Base-by-base conservation (phyloP, 1,140 invertebrate species). In the Drosophila santomea region DNA sequence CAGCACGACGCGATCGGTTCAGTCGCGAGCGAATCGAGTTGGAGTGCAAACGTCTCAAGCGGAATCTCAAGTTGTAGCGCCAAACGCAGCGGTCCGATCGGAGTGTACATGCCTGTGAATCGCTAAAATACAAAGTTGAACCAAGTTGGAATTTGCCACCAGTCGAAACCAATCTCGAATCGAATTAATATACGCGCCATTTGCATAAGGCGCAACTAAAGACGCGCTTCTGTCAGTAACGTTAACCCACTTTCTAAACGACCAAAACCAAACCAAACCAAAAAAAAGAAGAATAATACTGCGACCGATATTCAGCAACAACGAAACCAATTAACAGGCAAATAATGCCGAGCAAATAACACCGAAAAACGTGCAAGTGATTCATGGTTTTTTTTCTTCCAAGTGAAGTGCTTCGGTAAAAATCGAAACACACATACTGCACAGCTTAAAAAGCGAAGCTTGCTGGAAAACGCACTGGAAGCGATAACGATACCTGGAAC, bases 201-300 rank as follows among this genome's bases (percentile, higher is more conserved):
- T 88, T 72, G 60, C 83, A 88, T 86, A 79, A 64, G 68, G 59
- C 79, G 62, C 67, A 64, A 44, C 80, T 43, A 43, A 85, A 85
- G 81, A 80, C 81, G 81, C 77, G 66, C 59, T 60, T 57, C 45
- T 58, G 62, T 69, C 77, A 77, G 66, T 82, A 89, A 86, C 83
- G 66, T 82, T 86, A 89, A 86, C 83, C 83, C 63, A 86, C 83
- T 86, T 86, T 86, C 83, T 86, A 86, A 86, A 86, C 84, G 84
- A 86, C 71, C 66, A 60, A 63, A 69, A 86, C 66, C 62, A 60
- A 63, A 69, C 48, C 52, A 51, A 58, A 80, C 52, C 57, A 35
- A 81, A 64, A 61, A 38, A 66, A 74, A 80, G 44, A 71, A 72
- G 68, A 68, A 74, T 80, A 68, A 68, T 68, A 68, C 64, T 66